These are phyloP conservation scores for Listronotus bonariensis DNA, from an alignment of 1,140 invertebrate genomes.

Conservation along the genomic window DNA sequence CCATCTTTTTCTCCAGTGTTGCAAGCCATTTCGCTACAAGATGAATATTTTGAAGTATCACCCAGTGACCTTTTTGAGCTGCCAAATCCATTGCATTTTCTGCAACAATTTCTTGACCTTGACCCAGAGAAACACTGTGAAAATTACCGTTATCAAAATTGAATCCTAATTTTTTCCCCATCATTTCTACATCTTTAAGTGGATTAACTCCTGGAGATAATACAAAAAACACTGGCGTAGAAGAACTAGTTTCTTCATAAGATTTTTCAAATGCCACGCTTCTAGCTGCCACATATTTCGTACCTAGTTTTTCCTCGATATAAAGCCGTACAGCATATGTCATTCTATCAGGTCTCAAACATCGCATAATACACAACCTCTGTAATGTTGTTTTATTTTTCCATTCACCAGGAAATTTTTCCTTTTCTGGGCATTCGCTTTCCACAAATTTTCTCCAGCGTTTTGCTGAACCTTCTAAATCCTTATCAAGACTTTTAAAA, in stretches of 20 bases:
- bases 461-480: slow-evolving; percentile 90
- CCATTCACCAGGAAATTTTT: slow-evolving; percentile 96
- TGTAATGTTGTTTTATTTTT: slow-evolving; percentile 90
- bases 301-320: slow-evolving; percentile 85
- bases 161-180: slow-evolving; percentile 81
- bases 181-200: slow-evolving; percentile 83
- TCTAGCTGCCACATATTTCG: slow-evolving; percentile 79
- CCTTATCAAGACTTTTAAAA: slow-evolving; percentile 86
- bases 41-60: slow-evolving; percentile 90
- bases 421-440: slow-evolving; percentile 88
- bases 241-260: slow-evolving; percentile 81
- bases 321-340: slow-evolving; percentile 75
- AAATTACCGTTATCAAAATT: slow-evolving; percentile 82
- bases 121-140: slow-evolving; percentile 91
- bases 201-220: slow-evolving; percentile 94
- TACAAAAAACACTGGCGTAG: slow-evolving; percentile 92
- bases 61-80: slow-evolving; percentile 85
- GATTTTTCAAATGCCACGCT: slow-evolving; percentile 82
- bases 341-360: slow-evolving; percentile 89
- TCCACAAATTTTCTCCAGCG: slow-evolving; percentile 88
- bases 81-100: slow-evolving; percentile 83
- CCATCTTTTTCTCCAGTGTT: slow-evolving; percentile 89
- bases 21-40: slow-evolving; percentile 88
- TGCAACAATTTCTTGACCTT: slow-evolving; percentile 91
- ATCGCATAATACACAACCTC: slow-evolving; percentile 89